Conservation (phyloP, 2,797 vertebrate species). For the Leptoclinus maculatus region DNA sequence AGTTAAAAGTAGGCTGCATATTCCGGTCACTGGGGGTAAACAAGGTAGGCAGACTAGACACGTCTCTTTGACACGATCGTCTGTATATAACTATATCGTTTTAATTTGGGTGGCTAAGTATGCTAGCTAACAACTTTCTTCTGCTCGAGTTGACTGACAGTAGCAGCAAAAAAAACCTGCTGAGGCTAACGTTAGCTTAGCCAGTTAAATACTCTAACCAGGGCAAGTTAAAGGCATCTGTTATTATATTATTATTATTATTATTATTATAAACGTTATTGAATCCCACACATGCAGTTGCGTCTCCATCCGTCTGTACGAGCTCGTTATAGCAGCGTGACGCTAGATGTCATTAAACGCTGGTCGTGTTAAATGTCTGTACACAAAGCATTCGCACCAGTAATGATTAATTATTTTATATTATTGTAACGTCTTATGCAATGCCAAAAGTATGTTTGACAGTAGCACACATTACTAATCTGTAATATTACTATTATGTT, state of each 20-base stretch:
- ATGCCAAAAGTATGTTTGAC: background rate
- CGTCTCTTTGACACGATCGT: background rate
- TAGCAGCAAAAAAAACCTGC: background rate
- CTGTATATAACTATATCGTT: accelerated
- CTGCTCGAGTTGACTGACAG: background rate
- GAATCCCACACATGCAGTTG: accelerated
- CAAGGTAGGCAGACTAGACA: constrained; percentile 34
- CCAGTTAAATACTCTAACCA: constrained; percentile 31
- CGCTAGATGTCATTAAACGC: background rate
- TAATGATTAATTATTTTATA: background rate
- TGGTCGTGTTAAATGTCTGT: background rate
- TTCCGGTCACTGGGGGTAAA: constrained; percentile 22
- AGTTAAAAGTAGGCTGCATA: background rate
- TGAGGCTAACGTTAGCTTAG: constrained; percentile 68
- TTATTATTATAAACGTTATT: background rate
- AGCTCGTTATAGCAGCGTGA: background rate
- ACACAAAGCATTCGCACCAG: background rate
- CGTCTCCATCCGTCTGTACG: accelerated
- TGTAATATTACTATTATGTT: background rate
- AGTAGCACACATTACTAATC: accelerated
- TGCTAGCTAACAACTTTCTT: constrained; percentile 1
- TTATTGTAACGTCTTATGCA: too few relatives aligned
- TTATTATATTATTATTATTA: too few relatives aligned
- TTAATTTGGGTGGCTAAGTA: background rate
- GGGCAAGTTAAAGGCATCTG: background rate